phyloP scores from a whole-genome alignment of 2,113 vertebrate genomes.

The Erythrolamprus reginae region DNA sequence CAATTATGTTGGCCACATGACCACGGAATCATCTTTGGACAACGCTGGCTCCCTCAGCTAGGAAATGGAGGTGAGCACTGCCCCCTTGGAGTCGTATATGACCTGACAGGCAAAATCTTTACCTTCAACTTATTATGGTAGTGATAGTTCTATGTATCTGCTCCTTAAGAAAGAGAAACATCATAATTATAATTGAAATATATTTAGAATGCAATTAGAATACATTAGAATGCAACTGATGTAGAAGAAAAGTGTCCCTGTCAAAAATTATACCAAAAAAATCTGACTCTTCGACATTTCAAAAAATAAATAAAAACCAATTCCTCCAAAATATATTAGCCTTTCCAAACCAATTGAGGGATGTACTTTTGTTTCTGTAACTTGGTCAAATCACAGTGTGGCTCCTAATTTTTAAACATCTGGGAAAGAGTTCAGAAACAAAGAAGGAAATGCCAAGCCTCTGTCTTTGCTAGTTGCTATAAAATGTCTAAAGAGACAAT shows the following conservation, averaged over 20 bases:
- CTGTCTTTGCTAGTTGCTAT: not conserved
- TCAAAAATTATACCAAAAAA: not conserved
- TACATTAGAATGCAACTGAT: not conserved
- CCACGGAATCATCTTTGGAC: too few relatives aligned
- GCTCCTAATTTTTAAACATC: not conserved
- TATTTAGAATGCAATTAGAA: too few relatives aligned
- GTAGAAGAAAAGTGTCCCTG: not conserved
- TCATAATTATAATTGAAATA: not conserved
- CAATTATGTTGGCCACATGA: too few relatives aligned
- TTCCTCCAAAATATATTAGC: not conserved
- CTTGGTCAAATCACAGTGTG: not conserved
- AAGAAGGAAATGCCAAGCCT: not conserved
- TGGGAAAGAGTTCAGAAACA: not conserved
- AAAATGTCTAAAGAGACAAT: not conserved
- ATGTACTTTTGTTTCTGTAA: not conserved
- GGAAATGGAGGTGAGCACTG: too few relatives aligned
- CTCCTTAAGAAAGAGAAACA: too few relatives aligned
- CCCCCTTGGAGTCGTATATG: too few relatives aligned
- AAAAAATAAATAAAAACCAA: not conserved
- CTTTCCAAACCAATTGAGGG: not conserved
- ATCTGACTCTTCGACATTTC: not conserved
- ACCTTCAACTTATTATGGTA: too few relatives aligned
- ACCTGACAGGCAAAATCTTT: too few relatives aligned
- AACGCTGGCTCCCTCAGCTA: too few relatives aligned
- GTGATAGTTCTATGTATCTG: too few relatives aligned